Evolutionary conservation across 2,888 invertebrate genomes (phyloP).

Genomic region (Drosophila lacicola): DNA sequence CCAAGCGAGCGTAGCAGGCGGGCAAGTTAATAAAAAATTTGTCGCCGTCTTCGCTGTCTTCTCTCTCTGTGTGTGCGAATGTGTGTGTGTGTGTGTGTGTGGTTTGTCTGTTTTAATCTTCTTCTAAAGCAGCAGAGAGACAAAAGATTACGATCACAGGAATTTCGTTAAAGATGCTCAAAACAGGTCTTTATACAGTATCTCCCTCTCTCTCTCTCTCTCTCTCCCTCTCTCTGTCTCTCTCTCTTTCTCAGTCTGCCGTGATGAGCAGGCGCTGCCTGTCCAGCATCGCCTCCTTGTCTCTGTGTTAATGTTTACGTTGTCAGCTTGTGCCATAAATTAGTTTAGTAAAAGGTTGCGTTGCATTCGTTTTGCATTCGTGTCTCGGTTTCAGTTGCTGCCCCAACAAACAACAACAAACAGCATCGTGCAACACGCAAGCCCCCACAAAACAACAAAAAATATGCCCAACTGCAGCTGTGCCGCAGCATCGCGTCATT

Average conservation of each 20-base stretch:
- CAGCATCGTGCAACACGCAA: slow-evolving; percentile 66
- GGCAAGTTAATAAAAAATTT: slow-evolving; percentile 76
- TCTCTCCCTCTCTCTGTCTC: slow-evolving; percentile 3
- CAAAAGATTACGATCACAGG: slow-evolving; percentile 81
- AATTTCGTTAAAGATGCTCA: slow-evolving; percentile 81
- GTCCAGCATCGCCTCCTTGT: slow-evolving; percentile 1
- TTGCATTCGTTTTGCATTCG: slow-evolving; percentile 70
- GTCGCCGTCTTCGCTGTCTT: slow-evolving; percentile 67
- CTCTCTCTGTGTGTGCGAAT: slow-evolving; percentile 16
- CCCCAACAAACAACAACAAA: slow-evolving; percentile 19
- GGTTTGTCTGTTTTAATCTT: slow-evolving; percentile 74
- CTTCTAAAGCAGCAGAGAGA: slow-evolving; percentile 78
- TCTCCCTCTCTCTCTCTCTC: slow-evolving; percentile 28
- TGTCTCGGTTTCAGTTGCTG: slow-evolving; percentile 46
- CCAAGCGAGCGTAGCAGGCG: slow-evolving; percentile 16
- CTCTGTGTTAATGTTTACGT: slow-evolving; percentile 81
- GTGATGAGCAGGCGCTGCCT: slow-evolving; percentile 2
- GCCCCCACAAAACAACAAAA: slow-evolving; percentile 13
- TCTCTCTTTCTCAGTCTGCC: slow-evolving; percentile 14
- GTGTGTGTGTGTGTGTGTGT: slow-evolving; percentile 25
- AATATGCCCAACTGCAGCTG: slow-evolving; percentile 13
- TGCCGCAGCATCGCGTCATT: slow-evolving; percentile 39
- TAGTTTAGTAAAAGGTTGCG: slow-evolving; percentile 82
- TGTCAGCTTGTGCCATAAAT: slow-evolving; percentile 84
- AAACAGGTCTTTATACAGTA: slow-evolving; percentile 72